A percentile compares a stretch with the other conserved stretches of the same genome.
Conservation (phyloP, 2,797 vertebrate species). For the Thamnophis elegans region DNA sequence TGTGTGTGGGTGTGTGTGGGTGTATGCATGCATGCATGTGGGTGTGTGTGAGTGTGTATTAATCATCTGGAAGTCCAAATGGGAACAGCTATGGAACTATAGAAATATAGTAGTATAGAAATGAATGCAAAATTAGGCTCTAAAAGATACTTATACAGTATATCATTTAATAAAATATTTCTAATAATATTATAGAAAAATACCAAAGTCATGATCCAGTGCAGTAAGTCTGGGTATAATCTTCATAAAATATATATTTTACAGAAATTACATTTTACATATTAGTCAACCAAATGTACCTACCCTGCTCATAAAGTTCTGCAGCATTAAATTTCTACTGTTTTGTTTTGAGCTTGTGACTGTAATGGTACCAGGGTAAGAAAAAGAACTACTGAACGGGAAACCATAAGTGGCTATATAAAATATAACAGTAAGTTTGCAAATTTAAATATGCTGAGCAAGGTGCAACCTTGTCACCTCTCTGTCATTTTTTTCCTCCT, state of each 20-base stretch:
- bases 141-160: background rate
- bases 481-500: background rate
- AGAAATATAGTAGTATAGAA: background rate
- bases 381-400: background rate
- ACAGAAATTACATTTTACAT: background rate
- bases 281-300: background rate
- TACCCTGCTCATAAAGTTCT: background rate
- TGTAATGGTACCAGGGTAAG: background rate
- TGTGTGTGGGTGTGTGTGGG: too few species aligned
- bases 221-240: background rate
- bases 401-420: background rate
- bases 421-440: constrained; percentile 1
- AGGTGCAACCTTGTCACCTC: background rate
- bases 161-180: background rate
- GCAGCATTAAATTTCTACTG: background rate
- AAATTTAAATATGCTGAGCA: background rate
- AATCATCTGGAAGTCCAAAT: background rate
- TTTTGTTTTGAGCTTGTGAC: background rate
- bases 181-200: background rate
- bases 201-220: background rate
- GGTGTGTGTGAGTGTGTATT: too few species aligned
- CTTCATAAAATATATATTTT: too few species aligned
- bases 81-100: background rate
- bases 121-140: background rate
- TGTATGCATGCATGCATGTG: too few species aligned